Evolutionary conservation across 2,888 invertebrate species (phyloP).

Genomic region (Eristalis tenax): DNA sequence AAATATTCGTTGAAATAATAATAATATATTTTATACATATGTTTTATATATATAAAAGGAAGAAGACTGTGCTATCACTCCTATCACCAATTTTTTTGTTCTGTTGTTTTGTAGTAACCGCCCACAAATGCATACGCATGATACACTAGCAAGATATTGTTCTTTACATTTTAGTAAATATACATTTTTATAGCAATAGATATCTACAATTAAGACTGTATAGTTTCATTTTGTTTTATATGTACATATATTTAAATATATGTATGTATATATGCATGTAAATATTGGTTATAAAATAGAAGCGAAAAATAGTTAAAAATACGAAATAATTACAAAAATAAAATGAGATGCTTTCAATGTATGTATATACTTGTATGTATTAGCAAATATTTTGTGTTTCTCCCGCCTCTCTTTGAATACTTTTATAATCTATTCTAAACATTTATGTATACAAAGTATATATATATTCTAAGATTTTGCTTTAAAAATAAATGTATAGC

Average conservation of each 20-base stretch:
- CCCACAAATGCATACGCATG: constrained; percentile 32
- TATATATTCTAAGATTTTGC: constrained; percentile 16
- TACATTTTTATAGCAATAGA: constrained; percentile 54
- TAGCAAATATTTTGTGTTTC: constrained; percentile 24
- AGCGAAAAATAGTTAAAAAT: constrained; percentile 35
- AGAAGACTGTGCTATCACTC: constrained; percentile 59
- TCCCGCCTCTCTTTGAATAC: constrained; percentile 1
- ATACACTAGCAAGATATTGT: constrained; percentile 32
- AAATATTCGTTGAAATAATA: constrained; percentile 56
- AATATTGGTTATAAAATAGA: constrained; percentile 40
- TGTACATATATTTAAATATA: constrained; percentile 28
- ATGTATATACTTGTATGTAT: background rate
- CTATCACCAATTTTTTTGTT: constrained; percentile 48
- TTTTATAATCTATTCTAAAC: constrained; percentile 26
- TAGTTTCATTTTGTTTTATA: constrained; percentile 18
- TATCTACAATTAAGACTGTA: constrained; percentile 49
- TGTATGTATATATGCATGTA: constrained; percentile 1
- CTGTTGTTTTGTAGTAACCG: constrained; percentile 55
- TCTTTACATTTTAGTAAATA: constrained; percentile 43
- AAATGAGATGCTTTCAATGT: constrained; percentile 39
- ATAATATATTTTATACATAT: constrained; percentile 40
- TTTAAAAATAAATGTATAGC: constrained; percentile 34
- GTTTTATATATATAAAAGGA: constrained; percentile 61
- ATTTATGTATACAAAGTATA: constrained; percentile 13
- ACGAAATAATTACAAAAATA: constrained; percentile 35